Conservation (phyloP, 2,113 vertebrate genomes). For the Cricetomys ansorgei region DNA sequence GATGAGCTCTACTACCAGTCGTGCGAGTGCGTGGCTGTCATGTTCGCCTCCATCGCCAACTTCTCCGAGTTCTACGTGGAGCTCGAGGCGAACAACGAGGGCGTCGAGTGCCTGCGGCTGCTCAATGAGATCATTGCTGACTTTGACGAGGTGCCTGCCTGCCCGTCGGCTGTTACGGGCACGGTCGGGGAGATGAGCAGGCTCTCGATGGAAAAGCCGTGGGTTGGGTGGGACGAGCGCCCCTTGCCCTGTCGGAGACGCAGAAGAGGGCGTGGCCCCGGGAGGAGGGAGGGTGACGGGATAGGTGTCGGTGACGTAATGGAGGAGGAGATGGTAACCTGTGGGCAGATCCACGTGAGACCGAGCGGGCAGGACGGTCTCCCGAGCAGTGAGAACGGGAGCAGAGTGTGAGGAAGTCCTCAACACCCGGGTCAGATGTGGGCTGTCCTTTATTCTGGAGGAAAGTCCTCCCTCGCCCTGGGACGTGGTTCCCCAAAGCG, state of each 20-base stretch:
- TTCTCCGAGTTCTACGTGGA: conserved; percentile 99
- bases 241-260: background rate
- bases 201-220: background rate
- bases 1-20: conserved; percentile 98
- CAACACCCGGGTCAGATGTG: background rate
- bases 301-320: background rate
- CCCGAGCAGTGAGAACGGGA: conserved; percentile 11
- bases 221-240: background rate
- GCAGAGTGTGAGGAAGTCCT: background rate
- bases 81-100: conserved; percentile 98
- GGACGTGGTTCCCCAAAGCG: background rate
- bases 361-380: background rate
- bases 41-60: conserved; percentile 99
- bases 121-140: conserved; percentile 99
- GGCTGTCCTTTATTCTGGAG: background rate
- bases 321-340: background rate
- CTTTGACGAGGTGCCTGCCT: conserved; percentile 94
- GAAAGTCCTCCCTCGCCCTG: background rate
- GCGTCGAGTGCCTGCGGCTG: conserved; percentile 95
- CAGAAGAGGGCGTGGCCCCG: background rate
- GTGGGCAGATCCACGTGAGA: background rate
- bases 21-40: conserved; percentile 97
- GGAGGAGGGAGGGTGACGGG: background rate
- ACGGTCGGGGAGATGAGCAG: background rate
- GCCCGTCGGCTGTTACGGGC: accelerated